Base-by-base conservation (phyloP, 2,797 vertebrate genomes). In the Neosilurus hyrtlii region DNA sequence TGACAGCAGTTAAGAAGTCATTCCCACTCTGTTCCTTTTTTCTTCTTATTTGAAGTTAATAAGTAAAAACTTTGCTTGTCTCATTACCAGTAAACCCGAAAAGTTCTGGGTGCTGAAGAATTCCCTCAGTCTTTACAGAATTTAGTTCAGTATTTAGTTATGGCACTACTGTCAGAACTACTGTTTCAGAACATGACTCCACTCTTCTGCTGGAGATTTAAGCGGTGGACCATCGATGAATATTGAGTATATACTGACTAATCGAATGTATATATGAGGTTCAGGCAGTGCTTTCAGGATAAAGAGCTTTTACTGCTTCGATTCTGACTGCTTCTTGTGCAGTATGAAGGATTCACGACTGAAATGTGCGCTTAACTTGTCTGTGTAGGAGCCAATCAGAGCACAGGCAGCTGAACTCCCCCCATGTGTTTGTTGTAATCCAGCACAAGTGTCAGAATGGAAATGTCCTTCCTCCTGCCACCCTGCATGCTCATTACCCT, bases 371-470 rank as follows among this genome's bases (percentile, higher is more conserved):
- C 16, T 52, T 79, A 18, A 54, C 16, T 65, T 35, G 24, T 54
- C 9, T 15, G 20, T 61, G 20, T 78, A 78, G 59, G 62, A 49
- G 9, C 22, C 59, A 51, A 20, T 66, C 49, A 30, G 24, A 35
- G 24, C 24, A 65, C 76, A 65, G 76, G 26, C 61, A 52, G 43
- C 74, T 7, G n/a, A 14, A 9, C 77, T 79, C 77, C 62, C 51
- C 43, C 49, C 77, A 66, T 79, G 62, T 79, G 62, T 66, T 79
- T 79, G 62, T 66, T 79, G 51, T 66, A 79, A 66, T 79, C 75
- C 75, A 63, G 75, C 11, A 12, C 14, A 77, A 59, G 57, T 77
- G 75, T 35, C 61, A 16, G 35, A 26, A 73, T 72, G 54, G 30
- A 77, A 77, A 61, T 43, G 30, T 49, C 57, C 74, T n/a, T 65